Base-by-base conservation (phyloP, 2,797 vertebrate species). In the Tadarida brasiliensis region DNA sequence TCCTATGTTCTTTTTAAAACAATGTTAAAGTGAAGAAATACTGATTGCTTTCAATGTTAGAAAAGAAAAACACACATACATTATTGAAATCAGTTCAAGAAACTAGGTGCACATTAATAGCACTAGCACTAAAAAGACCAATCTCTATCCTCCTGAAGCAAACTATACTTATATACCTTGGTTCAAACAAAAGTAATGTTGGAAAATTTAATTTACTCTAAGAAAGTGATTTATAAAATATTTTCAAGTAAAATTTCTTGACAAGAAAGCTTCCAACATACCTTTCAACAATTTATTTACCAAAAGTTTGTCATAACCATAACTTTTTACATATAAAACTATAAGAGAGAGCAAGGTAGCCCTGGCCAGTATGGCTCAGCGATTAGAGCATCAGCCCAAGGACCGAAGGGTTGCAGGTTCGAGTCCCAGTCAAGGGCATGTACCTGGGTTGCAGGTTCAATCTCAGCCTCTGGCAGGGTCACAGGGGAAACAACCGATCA, bases 291-390 rank as follows among this genome's bases (percentile, higher is more conserved):
- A 80, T 51, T 78, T 77, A 78, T 47, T 89, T 65, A 63, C 16
- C 65, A 68, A 67, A 57, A 33, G 28, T 57, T 81, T 86, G 74
- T 77, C 12, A 35, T 70, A 70, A 56, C 17, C 49, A 59, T 63
- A 80, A 89, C 28, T 76, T 81, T 86, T 90, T 73, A 90, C 20
- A 74, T 49, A 33, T 68, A 86, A 92, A 78, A 80, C 22, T 61
- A 19, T 24, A 85, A 76, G 30, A 83, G 68, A 85, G 28, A 93
- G n/a, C 7, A 85, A 26, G 35, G 22, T 71, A 71, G 14, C 16
- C 51, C 11, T 44, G 39, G 39, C 39, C 39, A 44, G 39, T 44
- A 5, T 44, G 39, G 39, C 39, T 44, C 39, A 44, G 39, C 39
- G 7, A 44, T 44, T 44, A 44, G 39, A 44, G 39, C 39, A 44